Evolutionary conservation across 2,888 invertebrate species (phyloP), one percentile per base, ranked within the genome.

Genomic region (Artemia sp.): DNA sequence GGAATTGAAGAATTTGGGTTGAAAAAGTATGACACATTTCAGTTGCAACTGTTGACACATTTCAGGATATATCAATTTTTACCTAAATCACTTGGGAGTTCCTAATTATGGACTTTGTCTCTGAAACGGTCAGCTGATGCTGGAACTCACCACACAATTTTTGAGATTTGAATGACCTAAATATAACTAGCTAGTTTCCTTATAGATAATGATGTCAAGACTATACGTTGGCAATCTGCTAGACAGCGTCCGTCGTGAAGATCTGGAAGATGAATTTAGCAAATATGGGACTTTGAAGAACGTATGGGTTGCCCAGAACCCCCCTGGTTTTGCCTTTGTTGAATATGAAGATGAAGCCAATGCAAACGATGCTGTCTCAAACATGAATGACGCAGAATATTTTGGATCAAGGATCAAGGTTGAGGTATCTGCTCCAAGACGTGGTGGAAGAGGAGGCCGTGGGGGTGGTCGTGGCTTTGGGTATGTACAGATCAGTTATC

Each of bases 321-420:
- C 64, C 8, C 64, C 64, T 58, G 64, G 64, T 24, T 58, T 58
- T 10, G 64, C 64, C 8, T 58, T 58, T 3, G 64, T 58, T 10
- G 64, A 58, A 58, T 58, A 10, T 58, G 64, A 58, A 10, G 64
- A 58, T 19, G n/a, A n/a, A 58, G n/a, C n/a, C n/a, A 24, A 58
- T 24, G 64, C 64, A 8, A 58, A n/a, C n/a, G 10, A 10, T 58
- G 64, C 64, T n/a, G 10, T 58, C 64, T 58, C 64, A 58, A 24
- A 58, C 64, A n/a, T 58, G 14, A n/a, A 58, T 58, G 64, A 10
- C 10, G 10, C 9, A 58, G 64, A 58, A 58, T 24, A 19, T 58
- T 58, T 58, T 11, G 64, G 64, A 2, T 58, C 64, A 58, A 58
- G 64, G 64, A 58, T 58, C 64, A 58, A 58, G 64, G 64, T 58